Percentiles rank a stretch among this genome's conserved stretches.
Conservation (phyloP, 2,888 invertebrate species). For the Chrysomela aeneicollis region DNA sequence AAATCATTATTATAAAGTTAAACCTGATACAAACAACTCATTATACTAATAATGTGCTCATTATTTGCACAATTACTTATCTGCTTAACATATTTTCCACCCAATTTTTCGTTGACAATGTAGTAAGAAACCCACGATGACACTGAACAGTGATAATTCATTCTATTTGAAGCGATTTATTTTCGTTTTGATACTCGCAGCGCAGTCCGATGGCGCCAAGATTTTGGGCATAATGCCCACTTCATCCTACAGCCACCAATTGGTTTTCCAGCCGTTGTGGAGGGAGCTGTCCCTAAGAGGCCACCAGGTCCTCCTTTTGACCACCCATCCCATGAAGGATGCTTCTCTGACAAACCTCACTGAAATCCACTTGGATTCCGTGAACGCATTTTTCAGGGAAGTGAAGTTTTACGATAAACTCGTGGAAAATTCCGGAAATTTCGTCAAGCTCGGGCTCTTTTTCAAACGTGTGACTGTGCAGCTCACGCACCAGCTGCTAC, state of each 20-base stretch:
- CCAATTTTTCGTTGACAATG: background rate
- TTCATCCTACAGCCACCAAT: conserved; percentile 61
- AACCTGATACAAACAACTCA: background rate
- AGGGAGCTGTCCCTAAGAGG: conserved; percentile 60
- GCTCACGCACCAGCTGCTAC: conserved; percentile 9
- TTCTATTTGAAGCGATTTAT: background rate
- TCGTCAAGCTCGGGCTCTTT: conserved; percentile 11
- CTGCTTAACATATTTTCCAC: background rate
- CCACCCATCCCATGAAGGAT: conserved; percentile 60
- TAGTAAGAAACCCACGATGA: background rate
- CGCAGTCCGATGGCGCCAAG: conserved; percentile 32
- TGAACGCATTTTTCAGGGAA: conserved; percentile 48
- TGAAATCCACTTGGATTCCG: conserved; percentile 56
- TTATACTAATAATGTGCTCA: background rate
- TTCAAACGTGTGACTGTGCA: conserved; percentile 2
- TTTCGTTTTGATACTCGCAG: background rate
- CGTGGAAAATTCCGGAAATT: conserved; percentile 18
- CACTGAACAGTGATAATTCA: background rate
- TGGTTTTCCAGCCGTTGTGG: conserved; percentile 60
- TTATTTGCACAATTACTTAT: background rate
- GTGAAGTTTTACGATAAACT: conserved; percentile 29
- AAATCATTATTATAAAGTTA: background rate
- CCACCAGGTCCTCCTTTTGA: conserved; percentile 62
- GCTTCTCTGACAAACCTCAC: conserved; percentile 55
- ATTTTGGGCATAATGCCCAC: conserved; percentile 43